phyloP scores from a whole-genome alignment of 2,888 invertebrate genomes.

The Piscicola geometra region DNA sequence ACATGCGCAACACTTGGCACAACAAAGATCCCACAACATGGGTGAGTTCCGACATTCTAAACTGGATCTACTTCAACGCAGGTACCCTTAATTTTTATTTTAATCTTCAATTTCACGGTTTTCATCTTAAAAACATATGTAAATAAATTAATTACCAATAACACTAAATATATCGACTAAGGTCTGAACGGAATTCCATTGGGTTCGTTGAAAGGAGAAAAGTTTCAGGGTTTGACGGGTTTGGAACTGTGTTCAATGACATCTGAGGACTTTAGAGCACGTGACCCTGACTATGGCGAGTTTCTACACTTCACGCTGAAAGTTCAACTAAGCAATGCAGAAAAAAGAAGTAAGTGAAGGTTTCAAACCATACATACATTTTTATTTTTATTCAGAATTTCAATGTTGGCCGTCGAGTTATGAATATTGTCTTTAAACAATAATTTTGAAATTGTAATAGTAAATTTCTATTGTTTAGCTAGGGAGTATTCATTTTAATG shows the following conservation, averaged over 20 bases:
- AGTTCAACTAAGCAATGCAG: background rate
- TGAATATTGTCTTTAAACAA: too few species aligned
- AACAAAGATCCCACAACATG: constrained; percentile 19
- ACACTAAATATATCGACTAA: too few species aligned
- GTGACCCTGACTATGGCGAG: constrained; percentile 22
- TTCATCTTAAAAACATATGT: too few species aligned
- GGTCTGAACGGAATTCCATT: constrained; percentile 31
- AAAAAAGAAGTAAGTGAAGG: background rate
- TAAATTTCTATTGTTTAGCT: too few species aligned
- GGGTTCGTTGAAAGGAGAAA: constrained; percentile 31
- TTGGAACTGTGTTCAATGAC: constrained; percentile 27
- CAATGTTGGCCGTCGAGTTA: too few species aligned
- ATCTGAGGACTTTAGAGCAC: constrained; percentile 14
- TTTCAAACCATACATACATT: background rate
- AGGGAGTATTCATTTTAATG: too few species aligned
- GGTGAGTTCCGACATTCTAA: constrained; percentile 18
- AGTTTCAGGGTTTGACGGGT: constrained; percentile 34
- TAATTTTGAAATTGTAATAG: too few species aligned
- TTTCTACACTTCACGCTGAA: constrained; percentile 11
- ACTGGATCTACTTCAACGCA: constrained; percentile 33
- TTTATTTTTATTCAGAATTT: too few species aligned
- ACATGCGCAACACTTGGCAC: constrained; percentile 32
- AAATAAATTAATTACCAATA: too few species aligned
- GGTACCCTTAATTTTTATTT: background rate
- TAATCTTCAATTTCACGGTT: too few species aligned